Base-by-base conservation (phyloP, 2,113 vertebrate species). In the Taurulus bubalis region DNA sequence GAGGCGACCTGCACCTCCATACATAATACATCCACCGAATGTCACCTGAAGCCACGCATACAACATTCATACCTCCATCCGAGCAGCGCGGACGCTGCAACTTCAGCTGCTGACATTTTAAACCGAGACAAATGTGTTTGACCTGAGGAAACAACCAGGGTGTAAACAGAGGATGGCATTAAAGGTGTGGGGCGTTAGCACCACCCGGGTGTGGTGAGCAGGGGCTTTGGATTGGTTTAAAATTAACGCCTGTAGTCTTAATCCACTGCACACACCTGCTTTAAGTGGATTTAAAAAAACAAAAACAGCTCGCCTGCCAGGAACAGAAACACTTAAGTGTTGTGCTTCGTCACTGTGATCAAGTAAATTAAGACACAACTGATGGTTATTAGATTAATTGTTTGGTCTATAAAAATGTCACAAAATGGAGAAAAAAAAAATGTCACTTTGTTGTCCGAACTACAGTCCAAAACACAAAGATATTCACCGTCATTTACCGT, bases 21-120 rank as follows among this genome's bases (percentile, higher is more conserved):
- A 34, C 73, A 85, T 74, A 71, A 80, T 65, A 55, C n/a, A 83
- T 88, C 38, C 47, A 28, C 8, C 55, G 2, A 3, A 42, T 1
- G 83, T 34, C 7, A 83, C 80, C 68, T 67, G 80, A 80, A 55
- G 15, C 82, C 32, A 2, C 0, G 8, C 53, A 32, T 1, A 6
- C 24, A 51, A 38, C 3, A 71, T 16, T 10, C 71, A 45, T 47
- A 24, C 20, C 28, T 20, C 30, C 20, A 5, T 4, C 26, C 30
- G 53, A 72, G 10, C 20, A 1, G 18, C 71, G 3, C 14, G 8
- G 3, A 34, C 16, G 58, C 3, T 32, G 28, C 59, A 32, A 8
- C 53, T 49, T 3, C 16, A 9, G 20, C 71, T 51, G 59, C 67
- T 36, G 20, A 49, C 53, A 32, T 24, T 11, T 26, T 49, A 0